Base-by-base conservation (phyloP, 1,140 invertebrate species). In the Apis florea region DNA sequence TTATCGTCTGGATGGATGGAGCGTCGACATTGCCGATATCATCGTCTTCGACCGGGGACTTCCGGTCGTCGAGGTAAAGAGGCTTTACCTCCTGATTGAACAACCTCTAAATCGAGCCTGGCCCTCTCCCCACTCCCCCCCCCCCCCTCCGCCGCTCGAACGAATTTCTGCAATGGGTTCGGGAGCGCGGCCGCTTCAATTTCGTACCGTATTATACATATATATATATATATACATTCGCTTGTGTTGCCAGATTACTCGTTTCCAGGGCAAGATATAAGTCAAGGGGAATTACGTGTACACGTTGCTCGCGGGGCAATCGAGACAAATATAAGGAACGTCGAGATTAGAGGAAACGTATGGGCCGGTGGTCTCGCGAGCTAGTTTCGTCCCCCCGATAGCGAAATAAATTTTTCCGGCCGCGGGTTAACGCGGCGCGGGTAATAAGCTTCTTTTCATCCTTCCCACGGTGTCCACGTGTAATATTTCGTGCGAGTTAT, bases 11-110 rank as follows among this genome's bases (percentile, higher is more conserved):
- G 13, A 56, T 31, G 31, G 31, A 40, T 40, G 19, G 21, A 71
- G 61, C 73, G 66, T 76, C 79, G 83, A 79, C 83, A 73, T 87
- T 76, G 70, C 61, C 75, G 85, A 84, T 88, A 87, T 87, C 79
- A 80, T 79, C 85, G 85, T 75, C 83, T 51, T 61, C 74, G 73
- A 69, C 54, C 54, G 10, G 58, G 21, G 73, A 84, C 77, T 81
- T 86, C 82, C 76, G 76, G 81, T 81, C 63, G 61, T 69, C 77
- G 78, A n/a, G n/a, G 58, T 71, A 86, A 88, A 88, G 86, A 88
- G 79, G 86, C 83, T 88, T 84, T 88, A 63, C 75, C 79, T 61
- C 66, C 75, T 88, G 83, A 88, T 84, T 84, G 85, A 88, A 87
- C 85, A 79, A 87, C 53, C 71, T 75, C 74, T n/a, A 74, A 78